phyloP scores from a whole-genome alignment of 2,113 vertebrate genomes.

The Triplophysa siluroides region DNA sequence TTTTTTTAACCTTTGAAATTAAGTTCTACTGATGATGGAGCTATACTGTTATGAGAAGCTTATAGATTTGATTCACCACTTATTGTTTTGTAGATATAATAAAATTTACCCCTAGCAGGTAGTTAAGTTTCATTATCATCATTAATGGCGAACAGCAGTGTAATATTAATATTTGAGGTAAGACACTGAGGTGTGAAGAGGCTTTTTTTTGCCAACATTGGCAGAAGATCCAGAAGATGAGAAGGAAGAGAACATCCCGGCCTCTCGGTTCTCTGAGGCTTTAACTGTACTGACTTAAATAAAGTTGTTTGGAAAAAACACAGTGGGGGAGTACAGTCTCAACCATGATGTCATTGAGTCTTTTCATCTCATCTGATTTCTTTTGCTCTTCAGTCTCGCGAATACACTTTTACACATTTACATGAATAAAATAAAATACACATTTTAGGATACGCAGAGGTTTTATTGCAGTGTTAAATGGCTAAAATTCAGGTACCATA shows the following conservation, averaged over 20 bases:
- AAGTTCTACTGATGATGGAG: constrained; percentile 24
- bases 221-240: constrained; percentile 50
- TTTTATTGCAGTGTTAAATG: background rate
- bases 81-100: constrained; percentile 6
- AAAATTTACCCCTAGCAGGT: background rate
- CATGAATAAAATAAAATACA: constrained; percentile 11
- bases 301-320: constrained; percentile 72
- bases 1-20: constrained; percentile 16
- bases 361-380: constrained; percentile 41
- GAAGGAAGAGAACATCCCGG: constrained; percentile 34
- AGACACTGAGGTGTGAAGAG: background rate
- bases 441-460: background rate
- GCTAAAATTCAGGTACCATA: background rate
- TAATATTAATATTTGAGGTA: background rate
- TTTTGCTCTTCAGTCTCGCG: background rate
- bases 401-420: background rate
- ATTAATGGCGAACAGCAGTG: constrained; percentile 20
- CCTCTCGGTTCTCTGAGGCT: constrained; percentile 40
- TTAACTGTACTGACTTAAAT: constrained; percentile 76
- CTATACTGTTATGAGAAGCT: constrained; percentile 27
- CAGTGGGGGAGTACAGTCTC: constrained; percentile 50
- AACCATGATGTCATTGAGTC: constrained; percentile 57
- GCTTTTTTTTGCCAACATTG: constrained; percentile 26
- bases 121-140: background rate
- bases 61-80: constrained; percentile 20